Evolutionary conservation across 1,140 invertebrate genomes (phyloP), one percentile per base, ranked within the genome.

Genomic region (Chrysomallon squamiferum): DNA sequence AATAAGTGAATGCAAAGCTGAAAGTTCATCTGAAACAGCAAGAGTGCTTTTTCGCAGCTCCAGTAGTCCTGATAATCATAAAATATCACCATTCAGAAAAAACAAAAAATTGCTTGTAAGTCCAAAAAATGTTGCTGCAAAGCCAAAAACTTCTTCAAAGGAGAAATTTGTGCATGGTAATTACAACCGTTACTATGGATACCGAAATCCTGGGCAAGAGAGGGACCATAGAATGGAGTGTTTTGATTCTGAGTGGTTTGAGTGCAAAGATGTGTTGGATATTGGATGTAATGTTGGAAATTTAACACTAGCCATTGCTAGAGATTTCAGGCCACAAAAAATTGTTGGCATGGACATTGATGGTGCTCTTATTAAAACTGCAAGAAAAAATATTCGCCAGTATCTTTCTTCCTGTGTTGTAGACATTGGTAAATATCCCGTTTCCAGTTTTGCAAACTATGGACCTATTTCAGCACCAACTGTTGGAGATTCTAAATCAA

Each of bases 241-340:
- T 58, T 93, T 99, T 67, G 90, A 93, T 68, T 86, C 89, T 49
- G 91, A 96, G 73, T 88, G 97, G 79, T 98, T 99, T 83, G 87
- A 91, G 68, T 90, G 91, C 15, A 97, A 96, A 85, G 92, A 96
- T 85, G 91, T 99, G 27, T 87, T 99, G 45, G 97, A 99, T 80
- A 94, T 99, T 80, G 97, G 97, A 11, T 99, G 97, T 84, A 99
- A 99, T 88, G 92, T 95, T 71, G 97, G 97, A 2, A 93, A 97
- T 81, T 90, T 99, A 52, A 97, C 96, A 2, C 76, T 91, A 9
- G 78, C 83, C 1, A 88, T 99, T 56, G 97, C 95, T 0, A 88
- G 93, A 68, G 91, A 96, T 75, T 92, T 94, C 79, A 87, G 89
- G 35, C 95, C 96, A 2, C 90, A 90, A 61, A 92, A 91, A 73